These are phyloP conservation scores for Palythoa grandiflora DNA, from an alignment of 92 coral and sea anemone genomes.

Conservation along the genomic window DNA sequence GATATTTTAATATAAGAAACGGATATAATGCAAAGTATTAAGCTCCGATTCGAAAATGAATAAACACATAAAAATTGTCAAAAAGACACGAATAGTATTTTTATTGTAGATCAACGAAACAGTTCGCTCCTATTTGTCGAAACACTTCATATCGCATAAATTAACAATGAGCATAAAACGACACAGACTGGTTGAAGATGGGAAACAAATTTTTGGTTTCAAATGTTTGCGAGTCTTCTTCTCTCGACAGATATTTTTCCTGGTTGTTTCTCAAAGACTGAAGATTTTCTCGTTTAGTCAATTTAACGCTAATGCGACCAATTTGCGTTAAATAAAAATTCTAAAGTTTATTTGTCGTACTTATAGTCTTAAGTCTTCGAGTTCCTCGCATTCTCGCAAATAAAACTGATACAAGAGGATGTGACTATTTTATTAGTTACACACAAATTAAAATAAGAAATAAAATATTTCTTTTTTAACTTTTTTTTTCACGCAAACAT, in stretches of 20 bases:
- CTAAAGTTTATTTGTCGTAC: too few species aligned
- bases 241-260: background rate
- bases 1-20: background rate
- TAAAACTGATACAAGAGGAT: too few species aligned
- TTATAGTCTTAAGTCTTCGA: too few species aligned
- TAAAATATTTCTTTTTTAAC: too few species aligned
- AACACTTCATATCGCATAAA: background rate
- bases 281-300: background rate
- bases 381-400: too few species aligned
- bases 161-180: constrained; percentile 28
- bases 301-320: background rate
- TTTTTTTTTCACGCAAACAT: too few species aligned
- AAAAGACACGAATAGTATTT: background rate
- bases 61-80: background rate
- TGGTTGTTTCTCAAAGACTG: background rate
- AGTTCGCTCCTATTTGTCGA: background rate
- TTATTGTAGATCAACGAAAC: background rate
- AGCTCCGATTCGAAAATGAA: background rate
- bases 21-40: background rate
- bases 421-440: too few species aligned
- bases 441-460: too few species aligned
- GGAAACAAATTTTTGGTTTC: background rate
- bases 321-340: too few species aligned
- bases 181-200: background rate
- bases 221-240: background rate